A percentile compares a stretch with the other conserved stretches of the same genome.
Conservation (phyloP, 2,888 invertebrate genomes). For the Notodonta dromedarius region DNA sequence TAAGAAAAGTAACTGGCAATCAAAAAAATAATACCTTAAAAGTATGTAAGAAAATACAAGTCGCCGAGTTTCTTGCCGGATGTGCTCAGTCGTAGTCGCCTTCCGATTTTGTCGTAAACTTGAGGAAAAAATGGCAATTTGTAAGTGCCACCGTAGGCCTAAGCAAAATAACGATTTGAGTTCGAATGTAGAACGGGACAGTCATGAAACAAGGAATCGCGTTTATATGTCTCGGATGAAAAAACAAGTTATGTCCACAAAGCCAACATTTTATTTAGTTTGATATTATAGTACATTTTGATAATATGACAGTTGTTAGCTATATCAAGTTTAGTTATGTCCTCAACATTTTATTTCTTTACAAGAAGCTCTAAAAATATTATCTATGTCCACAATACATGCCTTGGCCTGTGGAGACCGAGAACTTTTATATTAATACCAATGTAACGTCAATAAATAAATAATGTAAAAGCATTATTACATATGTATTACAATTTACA, state of each 20-base stretch:
- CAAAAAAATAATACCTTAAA: too few relatives aligned
- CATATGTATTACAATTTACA: slow-evolving; percentile 47
- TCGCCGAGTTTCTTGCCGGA: too few relatives aligned
- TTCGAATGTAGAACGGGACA: too few relatives aligned
- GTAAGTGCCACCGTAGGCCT: too few relatives aligned
- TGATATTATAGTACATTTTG: slow-evolving; percentile 57
- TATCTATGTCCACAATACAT: slow-evolving; percentile 26
- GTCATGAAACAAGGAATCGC: background rate
- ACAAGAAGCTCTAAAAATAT: slow-evolving; percentile 52
- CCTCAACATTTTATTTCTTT: slow-evolving; percentile 50
- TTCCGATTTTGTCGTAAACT: too few relatives aligned
- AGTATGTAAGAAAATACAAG: too few relatives aligned
- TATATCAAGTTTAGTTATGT: slow-evolving; percentile 41
- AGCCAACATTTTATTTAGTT: slow-evolving; percentile 66
- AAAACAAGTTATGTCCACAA: slow-evolving; percentile 49
- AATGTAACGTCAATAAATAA: slow-evolving; percentile 76
- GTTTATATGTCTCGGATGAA: background rate
- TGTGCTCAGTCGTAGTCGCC: too few relatives aligned
- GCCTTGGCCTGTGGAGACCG: slow-evolving; percentile 43
- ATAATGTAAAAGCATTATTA: slow-evolving; percentile 70
- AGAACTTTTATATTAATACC: slow-evolving; percentile 58
- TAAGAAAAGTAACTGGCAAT: too few relatives aligned
- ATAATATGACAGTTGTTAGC: slow-evolving; percentile 45
- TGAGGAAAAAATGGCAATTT: too few relatives aligned
- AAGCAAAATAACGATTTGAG: too few relatives aligned